Evolutionary conservation across 2,888 invertebrate genomes (phyloP).

Genomic region (Lymantria dispar): DNA sequence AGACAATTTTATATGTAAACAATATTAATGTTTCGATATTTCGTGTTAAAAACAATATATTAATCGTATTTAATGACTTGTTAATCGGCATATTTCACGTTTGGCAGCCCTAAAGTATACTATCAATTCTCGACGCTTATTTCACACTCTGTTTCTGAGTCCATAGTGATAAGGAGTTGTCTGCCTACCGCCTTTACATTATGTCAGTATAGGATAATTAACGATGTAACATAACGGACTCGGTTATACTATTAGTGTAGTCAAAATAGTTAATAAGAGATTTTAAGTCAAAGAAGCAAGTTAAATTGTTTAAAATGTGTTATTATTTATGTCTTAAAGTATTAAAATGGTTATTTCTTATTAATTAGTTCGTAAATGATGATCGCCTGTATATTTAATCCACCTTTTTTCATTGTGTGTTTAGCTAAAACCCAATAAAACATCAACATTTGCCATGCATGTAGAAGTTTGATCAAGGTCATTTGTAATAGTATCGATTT

Average conservation of each 20-base stretch:
- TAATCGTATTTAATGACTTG: neutral
- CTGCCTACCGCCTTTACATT: conserved; percentile 82
- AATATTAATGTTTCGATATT: neutral
- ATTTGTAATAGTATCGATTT: neutral
- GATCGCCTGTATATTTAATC: conserved; percentile 70
- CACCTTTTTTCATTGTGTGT: conserved; percentile 55
- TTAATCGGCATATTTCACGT: conserved; percentile 17
- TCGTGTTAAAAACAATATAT: neutral
- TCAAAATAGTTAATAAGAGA: conserved; percentile 78
- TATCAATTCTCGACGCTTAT: conserved; percentile 30
- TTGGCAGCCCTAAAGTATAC: conserved; percentile 25
- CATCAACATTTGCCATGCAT: conserved; percentile 18
- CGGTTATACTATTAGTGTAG: conserved; percentile 81
- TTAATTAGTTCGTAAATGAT: conserved; percentile 81
- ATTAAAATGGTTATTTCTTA: conserved; percentile 83
- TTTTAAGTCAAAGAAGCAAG: conserved; percentile 82
- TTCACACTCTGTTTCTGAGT: conserved; percentile 76
- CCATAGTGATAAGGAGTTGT: conserved; percentile 74
- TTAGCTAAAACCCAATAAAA: conserved; percentile 68
- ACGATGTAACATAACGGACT: conserved; percentile 77
- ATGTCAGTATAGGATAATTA: conserved; percentile 77
- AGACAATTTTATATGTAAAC: neutral
- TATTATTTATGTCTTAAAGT: conserved; percentile 83
- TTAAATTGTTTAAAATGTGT: conserved; percentile 83
- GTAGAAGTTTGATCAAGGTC: too few relatives aligned